A percentile compares a stretch with the other conserved stretches of the same genome.
Conservation (phyloP, 1,140 invertebrate genomes). For the Ruditapes philippinarum region DNA sequence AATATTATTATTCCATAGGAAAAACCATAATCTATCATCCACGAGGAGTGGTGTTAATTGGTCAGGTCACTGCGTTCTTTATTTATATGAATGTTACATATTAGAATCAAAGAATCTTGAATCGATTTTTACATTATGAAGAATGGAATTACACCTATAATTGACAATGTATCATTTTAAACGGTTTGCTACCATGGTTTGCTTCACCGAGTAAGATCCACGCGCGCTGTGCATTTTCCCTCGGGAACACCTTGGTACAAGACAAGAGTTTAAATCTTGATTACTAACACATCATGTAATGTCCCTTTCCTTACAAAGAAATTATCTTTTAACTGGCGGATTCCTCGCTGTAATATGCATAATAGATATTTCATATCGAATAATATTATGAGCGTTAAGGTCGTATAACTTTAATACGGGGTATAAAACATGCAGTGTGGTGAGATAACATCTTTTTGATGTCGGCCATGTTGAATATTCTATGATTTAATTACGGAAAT, state of each 20-base stretch:
- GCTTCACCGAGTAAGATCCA: no score
- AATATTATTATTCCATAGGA: no score
- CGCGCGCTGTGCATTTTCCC: background rate
- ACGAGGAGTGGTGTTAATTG: no score
- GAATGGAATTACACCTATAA: no score
- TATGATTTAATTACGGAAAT: slow-evolving; percentile 59
- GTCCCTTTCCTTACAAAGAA: slow-evolving; percentile 1
- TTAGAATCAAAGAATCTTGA: no score
- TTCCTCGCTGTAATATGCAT: slow-evolving; percentile 4
- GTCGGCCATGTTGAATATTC: slow-evolving; percentile 57
- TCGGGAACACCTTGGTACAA: background rate
- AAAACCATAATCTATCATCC: no score
- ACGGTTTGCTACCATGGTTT: no score
- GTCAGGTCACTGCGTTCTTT: no score
- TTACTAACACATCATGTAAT: background rate
- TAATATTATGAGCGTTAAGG: slow-evolving; percentile 42
- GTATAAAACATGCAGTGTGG: slow-evolving; percentile 53
- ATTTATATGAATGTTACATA: no score
- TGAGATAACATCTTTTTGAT: slow-evolving; percentile 53
- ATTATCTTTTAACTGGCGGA: background rate
- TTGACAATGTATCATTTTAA: no score
- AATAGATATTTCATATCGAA: slow-evolving; percentile 41
- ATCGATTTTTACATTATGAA: no score
- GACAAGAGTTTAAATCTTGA: background rate
- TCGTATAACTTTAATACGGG: slow-evolving; percentile 34